Evolutionary conservation across 1,140 invertebrate species (phyloP), one percentile per base, ranked within the genome.

Genomic region (Aradophagus sp.): DNA sequence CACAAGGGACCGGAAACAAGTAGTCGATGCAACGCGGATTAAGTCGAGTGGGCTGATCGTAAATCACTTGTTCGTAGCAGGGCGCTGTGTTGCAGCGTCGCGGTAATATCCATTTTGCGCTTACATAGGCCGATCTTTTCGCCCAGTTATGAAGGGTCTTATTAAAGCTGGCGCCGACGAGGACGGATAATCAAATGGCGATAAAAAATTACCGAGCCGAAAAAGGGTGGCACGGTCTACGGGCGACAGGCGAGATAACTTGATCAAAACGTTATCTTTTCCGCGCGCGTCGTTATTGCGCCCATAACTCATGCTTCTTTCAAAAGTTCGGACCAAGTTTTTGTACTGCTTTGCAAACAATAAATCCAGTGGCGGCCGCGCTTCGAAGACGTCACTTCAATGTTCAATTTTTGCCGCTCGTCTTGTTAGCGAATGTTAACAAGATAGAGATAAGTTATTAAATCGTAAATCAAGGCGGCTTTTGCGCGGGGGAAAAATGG

Each of bases 31-130:
- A 31, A 56, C 42, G 66, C 73, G 70, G 77, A 78, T 79, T 80
- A 80, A 78, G 74, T 74, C 75, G 48, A 78, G 74, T 70, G 73
- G 66, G 56, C 58, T 66, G 53, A 73, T 77, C 77, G 76, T 81
- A 79, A 81, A 83, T 80, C 79, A 81, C 62, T 53, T 76, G 79
- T 74, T 79, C 76, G 4, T 74, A 76, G 74, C 76, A 76, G 71
- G 71, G 73, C 19, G 38, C 34, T 39, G 20, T 31, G 34, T 74
- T 79, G 66, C 55, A 65, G 66, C 59, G 65, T 38, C 41, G 69
- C 58, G 79, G 79, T 80, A 81, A 81, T 81, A 81, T 79, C 77
- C 78, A 80, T 83, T 81, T 83, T 79, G 80, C 78, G 73, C 77
- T 80, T 77, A 75, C 68, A 75, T 75, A 78, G 77, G 68, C 70